Conservation (phyloP, 2,797 vertebrate species). For the Sebastes matsubarae region DNA sequence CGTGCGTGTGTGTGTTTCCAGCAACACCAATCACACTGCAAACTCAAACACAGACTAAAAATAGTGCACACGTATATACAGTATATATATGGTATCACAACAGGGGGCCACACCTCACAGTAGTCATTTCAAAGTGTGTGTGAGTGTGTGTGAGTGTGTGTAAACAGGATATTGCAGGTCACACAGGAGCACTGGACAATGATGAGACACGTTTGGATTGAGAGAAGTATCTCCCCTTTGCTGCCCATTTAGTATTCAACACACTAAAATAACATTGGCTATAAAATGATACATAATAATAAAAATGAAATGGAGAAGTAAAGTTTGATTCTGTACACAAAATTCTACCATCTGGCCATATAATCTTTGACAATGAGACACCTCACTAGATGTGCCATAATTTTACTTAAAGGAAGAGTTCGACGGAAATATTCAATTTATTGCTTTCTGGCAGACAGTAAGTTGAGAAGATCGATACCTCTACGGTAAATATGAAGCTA, state of each 20-base stretch:
- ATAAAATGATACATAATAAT: neutral
- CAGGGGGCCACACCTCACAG: neutral
- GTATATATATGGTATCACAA: neutral
- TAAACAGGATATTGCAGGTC: neutral
- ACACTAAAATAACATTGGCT: neutral
- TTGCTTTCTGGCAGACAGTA: neutral
- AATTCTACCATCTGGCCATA: neutral
- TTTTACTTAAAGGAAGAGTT: neutral
- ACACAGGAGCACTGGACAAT: neutral
- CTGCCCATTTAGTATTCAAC: neutral
- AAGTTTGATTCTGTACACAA: neutral
- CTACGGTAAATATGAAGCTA: neutral
- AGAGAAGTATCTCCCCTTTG: neutral
- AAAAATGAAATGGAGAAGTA: neutral
- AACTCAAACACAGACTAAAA: conserved; percentile 25
- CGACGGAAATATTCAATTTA: neutral
- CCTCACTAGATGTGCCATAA: neutral
- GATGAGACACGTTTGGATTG: neutral
- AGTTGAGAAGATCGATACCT: neutral
- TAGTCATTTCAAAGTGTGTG: conserved; percentile 5
- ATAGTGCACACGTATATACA: neutral
- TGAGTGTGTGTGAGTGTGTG: neutral
- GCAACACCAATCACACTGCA: conserved; percentile 13
- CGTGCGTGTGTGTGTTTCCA: neutral
- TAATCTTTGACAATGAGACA: neutral